Evolutionary conservation across 2,888 invertebrate genomes (phyloP).

Genomic region (Stictocephala bisonia): DNA sequence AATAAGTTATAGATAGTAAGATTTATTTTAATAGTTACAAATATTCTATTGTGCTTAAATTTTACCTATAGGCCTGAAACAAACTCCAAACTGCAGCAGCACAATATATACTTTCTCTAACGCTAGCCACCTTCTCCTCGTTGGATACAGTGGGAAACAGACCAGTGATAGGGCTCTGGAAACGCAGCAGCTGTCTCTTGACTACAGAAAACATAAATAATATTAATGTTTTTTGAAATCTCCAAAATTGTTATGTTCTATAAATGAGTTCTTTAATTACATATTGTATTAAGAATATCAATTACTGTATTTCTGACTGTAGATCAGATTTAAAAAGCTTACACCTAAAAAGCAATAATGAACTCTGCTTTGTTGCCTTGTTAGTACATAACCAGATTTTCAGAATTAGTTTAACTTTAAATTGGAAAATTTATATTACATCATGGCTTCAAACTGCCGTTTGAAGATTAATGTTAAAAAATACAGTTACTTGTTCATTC

Average conservation of each 20-base stretch:
- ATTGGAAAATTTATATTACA: too few species aligned
- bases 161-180: conserved; percentile 94
- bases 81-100: conserved; percentile 97
- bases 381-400: too few species aligned
- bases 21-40: background rate
- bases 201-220: conserved; percentile 68
- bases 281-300: too few species aligned
- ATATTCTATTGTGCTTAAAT: background rate
- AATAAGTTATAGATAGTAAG: background rate
- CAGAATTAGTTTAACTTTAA: too few species aligned
- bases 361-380: too few species aligned
- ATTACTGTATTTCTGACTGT: too few species aligned
- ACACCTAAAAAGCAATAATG: too few species aligned
- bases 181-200: conserved; percentile 88
- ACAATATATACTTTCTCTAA: conserved; percentile 97
- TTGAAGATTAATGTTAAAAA: too few species aligned
- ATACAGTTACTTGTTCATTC: too few species aligned
- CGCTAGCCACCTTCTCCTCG: conserved; percentile 84
- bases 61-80: conserved; percentile 93
- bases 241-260: background rate
- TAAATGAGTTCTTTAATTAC: background rate
- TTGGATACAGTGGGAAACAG: conserved; percentile 89
- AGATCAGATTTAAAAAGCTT: too few species aligned
- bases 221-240: background rate
- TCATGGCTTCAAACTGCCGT: too few species aligned